Conservation (phyloP, 2,113 vertebrate genomes). For the Notarius lentiginosus region DNA sequence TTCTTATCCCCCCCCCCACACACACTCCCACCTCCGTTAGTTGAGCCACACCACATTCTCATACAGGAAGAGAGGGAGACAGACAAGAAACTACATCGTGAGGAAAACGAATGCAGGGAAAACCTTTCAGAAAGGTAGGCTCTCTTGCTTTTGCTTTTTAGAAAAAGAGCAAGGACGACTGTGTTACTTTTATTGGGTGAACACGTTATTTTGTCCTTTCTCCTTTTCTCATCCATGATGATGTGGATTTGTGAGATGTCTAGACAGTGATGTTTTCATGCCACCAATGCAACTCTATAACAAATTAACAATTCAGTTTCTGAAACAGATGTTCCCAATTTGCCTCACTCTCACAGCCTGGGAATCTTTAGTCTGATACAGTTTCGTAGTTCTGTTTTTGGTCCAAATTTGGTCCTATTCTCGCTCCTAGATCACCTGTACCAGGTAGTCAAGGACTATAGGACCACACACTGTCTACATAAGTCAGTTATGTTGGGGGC, state of each 20-base stretch:
- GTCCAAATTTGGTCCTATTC: background rate
- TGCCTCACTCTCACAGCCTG: background rate
- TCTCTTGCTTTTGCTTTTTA: background rate
- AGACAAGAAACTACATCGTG: slow-evolving; percentile 27
- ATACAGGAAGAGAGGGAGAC: slow-evolving; percentile 44
- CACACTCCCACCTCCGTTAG: slow-evolving; percentile 40
- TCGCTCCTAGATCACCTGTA: background rate
- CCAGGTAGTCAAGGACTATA: background rate
- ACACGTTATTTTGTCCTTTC: background rate
- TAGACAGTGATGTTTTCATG: slow-evolving; percentile 12
- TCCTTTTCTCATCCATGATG: background rate
- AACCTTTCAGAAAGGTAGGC: slow-evolving; percentile 44
- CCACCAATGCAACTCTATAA: background rate
- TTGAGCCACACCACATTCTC: slow-evolving; percentile 48
- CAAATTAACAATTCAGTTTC: background rate
- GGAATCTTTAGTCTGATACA: background rate
- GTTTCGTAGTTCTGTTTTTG: background rate
- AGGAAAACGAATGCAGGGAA: slow-evolving; percentile 18
- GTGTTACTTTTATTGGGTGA: background rate
- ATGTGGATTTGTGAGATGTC: slow-evolving; percentile 14
- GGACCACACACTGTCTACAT: background rate
- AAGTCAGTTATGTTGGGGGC: background rate
- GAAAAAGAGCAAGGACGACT: background rate
- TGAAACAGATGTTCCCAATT: background rate
- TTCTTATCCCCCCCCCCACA: slow-evolving; percentile 8